These are phyloP conservation scores for Pocillopora damicornis DNA, from an alignment of 64 coral and sea anemone species.

Conservation along the genomic window DNA sequence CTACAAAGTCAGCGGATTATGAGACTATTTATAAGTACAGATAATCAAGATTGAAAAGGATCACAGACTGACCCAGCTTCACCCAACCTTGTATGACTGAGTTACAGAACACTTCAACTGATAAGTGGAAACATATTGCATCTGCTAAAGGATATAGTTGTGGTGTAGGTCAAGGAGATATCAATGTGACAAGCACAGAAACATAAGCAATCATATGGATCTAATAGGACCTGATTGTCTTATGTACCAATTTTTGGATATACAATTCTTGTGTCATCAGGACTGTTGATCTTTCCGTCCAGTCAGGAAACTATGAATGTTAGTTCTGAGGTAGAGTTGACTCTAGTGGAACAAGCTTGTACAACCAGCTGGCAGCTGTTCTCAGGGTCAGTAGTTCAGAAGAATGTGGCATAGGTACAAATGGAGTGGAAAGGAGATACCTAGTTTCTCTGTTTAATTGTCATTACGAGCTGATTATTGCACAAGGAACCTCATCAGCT, in stretches of 20 bases:
- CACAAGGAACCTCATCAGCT: neutral
- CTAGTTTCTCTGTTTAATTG: neutral
- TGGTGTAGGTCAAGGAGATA: neutral
- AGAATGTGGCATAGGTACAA: neutral
- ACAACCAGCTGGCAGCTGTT: neutral
- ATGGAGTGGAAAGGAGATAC: neutral
- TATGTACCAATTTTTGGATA: neutral
- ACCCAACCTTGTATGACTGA: neutral
- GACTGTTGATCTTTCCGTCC: neutral
- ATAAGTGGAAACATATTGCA: neutral
- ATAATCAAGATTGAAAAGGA: neutral
- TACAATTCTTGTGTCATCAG: neutral
- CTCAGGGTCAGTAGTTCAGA: neutral
- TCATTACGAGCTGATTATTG: neutral
- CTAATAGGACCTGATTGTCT: neutral
- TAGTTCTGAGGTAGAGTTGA: neutral
- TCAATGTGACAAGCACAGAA: neutral
- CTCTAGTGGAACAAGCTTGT: neutral
- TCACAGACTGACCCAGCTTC: neutral
- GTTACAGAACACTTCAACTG: neutral
- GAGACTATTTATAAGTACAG: neutral
- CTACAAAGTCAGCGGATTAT: conserved; percentile 4
- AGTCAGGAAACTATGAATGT: neutral
- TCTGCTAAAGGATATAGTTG: neutral
- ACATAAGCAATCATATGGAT: neutral